Base-by-base conservation (phyloP, 92 coral and sea anemone species). In the Desmophyllum pertusum region DNA sequence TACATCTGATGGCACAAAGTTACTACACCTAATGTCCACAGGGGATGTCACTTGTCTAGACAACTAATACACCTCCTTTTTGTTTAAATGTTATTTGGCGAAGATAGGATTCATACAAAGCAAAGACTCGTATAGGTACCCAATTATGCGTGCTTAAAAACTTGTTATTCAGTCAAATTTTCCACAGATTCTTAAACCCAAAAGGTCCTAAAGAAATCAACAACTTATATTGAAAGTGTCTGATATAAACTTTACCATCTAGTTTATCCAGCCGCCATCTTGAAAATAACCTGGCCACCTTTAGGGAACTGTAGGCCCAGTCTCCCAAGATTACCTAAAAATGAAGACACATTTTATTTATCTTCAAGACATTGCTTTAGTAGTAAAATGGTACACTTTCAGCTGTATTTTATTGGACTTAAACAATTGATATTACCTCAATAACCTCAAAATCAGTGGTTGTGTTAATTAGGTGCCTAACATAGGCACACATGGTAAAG, bases 201-300 rank as follows among this genome's bases (percentile, higher is more conserved):
- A 43, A 65, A 37, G 57, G 4, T 78, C 46, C 73, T 78, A 78
- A 78, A 38, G 80, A 73, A 73, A 73, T 42, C 59, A 23, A 73
- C 61, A 11, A 45, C 43, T 42, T 73, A 43, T 25, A 73, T 14
- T 46, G 41, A 10, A 73, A 46, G 5, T 17, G 41, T n/a, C n/a
- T n/a, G n/a, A n/a, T n/a, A n/a, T 41, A 48, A 30, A 73, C 35
- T 37, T 76, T 76, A 76, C 68, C 81, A n/a, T 76, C 68, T 53
- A 35, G 81, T 76, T 76, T 48, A 76, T 14, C 51, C 69, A 76
- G 36, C 81, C 50, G 46, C 81, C 81, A 76, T 52, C 30, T 53
- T 76, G 68, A 76, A 74, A 74, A 10, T 25, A 74, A 33, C 33
- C n/a, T n/a, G n/a, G n/a, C n/a, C n/a, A n/a, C 78, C 37, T 6